Evolutionary conservation across 2,888 invertebrate species (phyloP).

Genomic region (Dendrolimus houi): DNA sequence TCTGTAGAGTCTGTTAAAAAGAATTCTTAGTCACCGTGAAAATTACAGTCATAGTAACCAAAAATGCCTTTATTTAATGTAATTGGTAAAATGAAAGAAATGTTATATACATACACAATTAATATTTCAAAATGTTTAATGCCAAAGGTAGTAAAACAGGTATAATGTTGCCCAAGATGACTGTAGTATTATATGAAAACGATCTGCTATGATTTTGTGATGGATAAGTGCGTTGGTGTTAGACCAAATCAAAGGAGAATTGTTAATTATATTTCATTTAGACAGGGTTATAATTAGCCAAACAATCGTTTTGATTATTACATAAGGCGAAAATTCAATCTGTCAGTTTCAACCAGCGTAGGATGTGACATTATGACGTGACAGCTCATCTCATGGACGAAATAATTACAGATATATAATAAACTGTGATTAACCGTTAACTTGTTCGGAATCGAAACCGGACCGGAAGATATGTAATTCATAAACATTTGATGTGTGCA

Average conservation of each 20-base stretch:
- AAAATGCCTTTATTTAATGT: too few species aligned
- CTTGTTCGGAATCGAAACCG: constrained; percentile 24
- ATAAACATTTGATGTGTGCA: constrained; percentile 37
- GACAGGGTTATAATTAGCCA: constrained; percentile 49
- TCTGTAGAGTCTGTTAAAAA: too few species aligned
- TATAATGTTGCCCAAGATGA: too few species aligned
- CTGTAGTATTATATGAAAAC: constrained; percentile 25
- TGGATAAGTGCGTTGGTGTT: constrained; percentile 38
- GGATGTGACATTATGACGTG: constrained; percentile 18
- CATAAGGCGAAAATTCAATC: constrained; percentile 30
- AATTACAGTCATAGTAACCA: too few species aligned
- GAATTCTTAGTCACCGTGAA: too few species aligned
- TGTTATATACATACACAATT: too few species aligned
- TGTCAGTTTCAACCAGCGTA: constrained; percentile 30
- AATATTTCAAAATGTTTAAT: too few species aligned
- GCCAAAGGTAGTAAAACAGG: too few species aligned
- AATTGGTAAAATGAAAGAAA: too few species aligned
- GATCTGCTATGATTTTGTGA: constrained; percentile 28
- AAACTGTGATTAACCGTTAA: constrained; percentile 36
- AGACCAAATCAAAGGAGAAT: constrained; percentile 27
- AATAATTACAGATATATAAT: constrained; percentile 7
- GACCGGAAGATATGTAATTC: constrained; percentile 46
- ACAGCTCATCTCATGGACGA: constrained; percentile 6
- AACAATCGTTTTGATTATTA: constrained; percentile 55
- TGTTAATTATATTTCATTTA: constrained; percentile 35